Base-by-base conservation (phyloP, 2,797 vertebrate species). In the Dipus sagitta region DNA sequence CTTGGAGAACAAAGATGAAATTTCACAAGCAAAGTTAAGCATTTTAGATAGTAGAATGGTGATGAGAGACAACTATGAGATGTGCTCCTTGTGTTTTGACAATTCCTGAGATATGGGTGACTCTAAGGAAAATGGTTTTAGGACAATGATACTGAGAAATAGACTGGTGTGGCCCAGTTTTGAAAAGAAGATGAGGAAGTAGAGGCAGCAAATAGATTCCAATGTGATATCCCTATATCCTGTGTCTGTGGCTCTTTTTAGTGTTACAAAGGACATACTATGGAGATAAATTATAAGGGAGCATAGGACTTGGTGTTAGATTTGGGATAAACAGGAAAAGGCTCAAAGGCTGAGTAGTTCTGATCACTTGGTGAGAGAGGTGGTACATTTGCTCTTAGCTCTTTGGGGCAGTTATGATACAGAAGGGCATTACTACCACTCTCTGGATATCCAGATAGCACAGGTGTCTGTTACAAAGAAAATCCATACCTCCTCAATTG, bases 361-460 rank as follows among this genome's bases (percentile, higher is more conserved):
- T 84, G 21, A 70, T 34, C 72, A 58, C 30, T 85, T 23, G 32
- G 79, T 32, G 4, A 2, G 6, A 17, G 32, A 52, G 20, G 78
- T 71, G 62, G 34, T 47, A 8, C 26, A 12, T 7, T 58, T 14
- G 54, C 54, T 38, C 1, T 3, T 11, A 68, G 47, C 72, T 93
- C 6, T 32, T 89, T 80, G 64, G 3, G 3, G 75, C 67, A 38
- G 30, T 54, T 42, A 75, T 9, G 28, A 58, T 10, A 74, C 74
- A 20, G 60, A 74, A 47, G 91, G 76, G 30, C 76, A 58, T 81
- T 71, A 91, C 95, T 83, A 88, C 83, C 83, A 92, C 91, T 92
- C 88, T 83, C 83, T 92, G 86, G 88, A n/a, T 60, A 81, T 89
- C 34, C 58, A 6, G 28, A 62, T 6, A 93, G 32, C 83, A 68